Evolutionary conservation across 2,888 invertebrate species (phyloP), one percentile per base, ranked within the genome.

Genomic region (Cerceris rybyensis): DNA sequence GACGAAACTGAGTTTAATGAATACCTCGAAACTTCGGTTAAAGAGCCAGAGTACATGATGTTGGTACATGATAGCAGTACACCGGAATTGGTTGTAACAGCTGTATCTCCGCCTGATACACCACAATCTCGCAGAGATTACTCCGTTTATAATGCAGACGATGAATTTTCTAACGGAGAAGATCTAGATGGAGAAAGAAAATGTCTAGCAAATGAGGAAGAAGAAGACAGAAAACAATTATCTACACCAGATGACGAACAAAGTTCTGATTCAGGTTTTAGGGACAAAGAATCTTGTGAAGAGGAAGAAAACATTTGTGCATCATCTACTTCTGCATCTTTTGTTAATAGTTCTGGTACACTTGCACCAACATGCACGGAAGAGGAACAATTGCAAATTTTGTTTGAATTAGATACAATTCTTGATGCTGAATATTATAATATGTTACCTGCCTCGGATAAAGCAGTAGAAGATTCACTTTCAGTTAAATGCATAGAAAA

Each of bases 191-290:
- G 70, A 39, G 86, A 80, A 70, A 78, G 78, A 77, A 86, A 86
- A 83, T 85, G 86, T 75, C 71, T 87, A 78, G 72, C 83, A 75
- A 89, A 90, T 6, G 93, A 90, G 7, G 93, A 93, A 11, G 93
- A 93, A 60, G 92, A 93, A n/a, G 92, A 93, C 8, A 88, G 92
- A 42, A 93, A 92, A 46, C 92, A 92, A 64, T 85, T 93, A n/a
- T 91, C 92, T 16, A 93, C 93, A 0, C 93, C 93, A 0, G 93
- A 93, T 71, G 93, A 93, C 65, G 93, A 93, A 75, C 88, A 93
- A 28, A 93, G 93, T 77, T 93, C 93, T n/a, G 93, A 93, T 75
- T 93, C 93, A 16, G 93, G 93, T 60, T 93, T 93, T 67, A 89
- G 93, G 13, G 93, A 93, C 73, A 93, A 93, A 78, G 93, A 93